Conservation (phyloP, 2,797 vertebrate genomes). For the Eleutherodactylus coqui region DNA sequence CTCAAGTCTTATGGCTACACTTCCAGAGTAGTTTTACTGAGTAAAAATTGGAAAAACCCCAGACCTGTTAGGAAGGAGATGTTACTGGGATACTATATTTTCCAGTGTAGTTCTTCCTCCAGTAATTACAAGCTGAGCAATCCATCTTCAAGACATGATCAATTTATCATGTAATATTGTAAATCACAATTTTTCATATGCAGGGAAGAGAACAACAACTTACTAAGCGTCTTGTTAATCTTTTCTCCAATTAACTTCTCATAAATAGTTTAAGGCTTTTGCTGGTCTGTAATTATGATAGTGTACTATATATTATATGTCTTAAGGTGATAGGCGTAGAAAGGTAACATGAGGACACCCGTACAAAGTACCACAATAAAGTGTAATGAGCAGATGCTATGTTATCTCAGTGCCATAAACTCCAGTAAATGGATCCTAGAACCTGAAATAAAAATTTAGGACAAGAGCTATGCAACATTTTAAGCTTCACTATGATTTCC, state of each 20-base stretch:
- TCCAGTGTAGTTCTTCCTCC: neutral
- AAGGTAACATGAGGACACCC: conserved; percentile 49
- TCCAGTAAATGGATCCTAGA: neutral
- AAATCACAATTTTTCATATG: conserved; percentile 1
- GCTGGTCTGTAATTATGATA: conserved; percentile 20
- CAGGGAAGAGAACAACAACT: neutral
- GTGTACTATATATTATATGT: neutral
- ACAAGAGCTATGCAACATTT: neutral
- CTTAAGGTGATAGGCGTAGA: conserved; percentile 18
- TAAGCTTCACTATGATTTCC: too few relatives aligned
- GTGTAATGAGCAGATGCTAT: neutral
- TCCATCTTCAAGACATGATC: neutral
- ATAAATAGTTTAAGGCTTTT: conserved; percentile 22
- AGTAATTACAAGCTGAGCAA: neutral
- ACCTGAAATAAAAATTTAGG: neutral
- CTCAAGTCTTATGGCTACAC: neutral
- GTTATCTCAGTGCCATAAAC: neutral
- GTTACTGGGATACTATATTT: neutral
- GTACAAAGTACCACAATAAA: neutral
- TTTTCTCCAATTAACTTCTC: conserved; percentile 7
- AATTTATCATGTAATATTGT: neutral
- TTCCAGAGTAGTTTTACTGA: neutral
- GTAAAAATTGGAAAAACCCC: neutral
- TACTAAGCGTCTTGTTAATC: neutral
- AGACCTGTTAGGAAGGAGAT: too few relatives aligned